Evolutionary conservation across 2,797 vertebrate genomes (phyloP).

Genomic region (Syncerus caffer): DNA sequence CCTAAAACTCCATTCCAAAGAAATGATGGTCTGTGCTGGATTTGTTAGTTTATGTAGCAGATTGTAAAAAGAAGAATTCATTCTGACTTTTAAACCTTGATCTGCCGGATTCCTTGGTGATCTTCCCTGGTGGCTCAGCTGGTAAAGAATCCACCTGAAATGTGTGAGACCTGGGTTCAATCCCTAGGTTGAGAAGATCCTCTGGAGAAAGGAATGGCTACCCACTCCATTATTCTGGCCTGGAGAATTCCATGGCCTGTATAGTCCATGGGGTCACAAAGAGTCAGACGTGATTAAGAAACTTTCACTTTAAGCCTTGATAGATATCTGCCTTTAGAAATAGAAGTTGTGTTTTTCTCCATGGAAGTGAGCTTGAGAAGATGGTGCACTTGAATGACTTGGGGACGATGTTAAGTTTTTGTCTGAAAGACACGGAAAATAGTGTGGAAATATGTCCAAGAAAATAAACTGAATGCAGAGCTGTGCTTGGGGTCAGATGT

Average conservation of each 20-base stretch:
- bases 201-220: background rate
- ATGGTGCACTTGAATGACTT: background rate
- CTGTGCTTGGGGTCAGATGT: background rate
- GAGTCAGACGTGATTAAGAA: background rate
- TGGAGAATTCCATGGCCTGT: background rate
- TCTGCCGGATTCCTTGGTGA: background rate
- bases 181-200: background rate
- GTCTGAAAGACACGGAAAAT: background rate
- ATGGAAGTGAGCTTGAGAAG: background rate
- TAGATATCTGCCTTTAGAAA: conserved; percentile 25
- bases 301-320: background rate
- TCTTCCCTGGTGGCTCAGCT: background rate
- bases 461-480: conserved; percentile 18
- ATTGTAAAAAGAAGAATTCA: background rate
- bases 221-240: background rate
- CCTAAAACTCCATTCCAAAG: background rate
- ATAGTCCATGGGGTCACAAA: background rate
- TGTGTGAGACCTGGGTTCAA: background rate
- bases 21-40: background rate
- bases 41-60: background rate
- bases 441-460: background rate
- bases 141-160: background rate
- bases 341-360: conserved; percentile 15
- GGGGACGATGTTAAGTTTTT: background rate
- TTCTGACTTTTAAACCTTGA: background rate